Evolutionary conservation across 2,113 vertebrate species (phyloP), one percentile per base, ranked within the genome.

Genomic region (Trichechus manatus): DNA sequence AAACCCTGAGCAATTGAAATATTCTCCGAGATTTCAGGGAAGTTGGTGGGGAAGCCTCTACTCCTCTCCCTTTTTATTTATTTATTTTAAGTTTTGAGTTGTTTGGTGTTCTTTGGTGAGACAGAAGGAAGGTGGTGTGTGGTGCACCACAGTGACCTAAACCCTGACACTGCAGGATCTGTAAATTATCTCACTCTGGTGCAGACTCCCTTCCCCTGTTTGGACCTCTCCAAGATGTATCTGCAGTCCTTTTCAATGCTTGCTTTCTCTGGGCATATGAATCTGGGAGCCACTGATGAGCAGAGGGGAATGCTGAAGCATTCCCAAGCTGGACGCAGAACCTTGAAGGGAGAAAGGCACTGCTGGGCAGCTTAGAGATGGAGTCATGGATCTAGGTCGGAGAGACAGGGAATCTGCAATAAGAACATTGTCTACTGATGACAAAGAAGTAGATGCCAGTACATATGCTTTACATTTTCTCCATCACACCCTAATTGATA

Each of bases 1-100:
- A 84, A 89, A 90, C 17, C 88, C 89, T 81, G 10, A 80, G 84
- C 92, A 61, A 72, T 56, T 74, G 74, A 84, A 31, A 39, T 95
- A 75, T 2, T 83, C 22, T 82, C 27, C 93, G 47, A 96, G 53
- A 91, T 75, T n/a, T 89, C 15, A 77, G 77, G 23, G 59, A 66
- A 64, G 44, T 85, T 68, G 33, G 5, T 31, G 4, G 42, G 44
- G 9, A 5, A 44, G 2, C 56, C 44, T 79, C 29, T 50, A 50
- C 33, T 75, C 9, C 15, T 59, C 13, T 72, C 25, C 9, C 19
- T 23, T 36, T 39, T 19, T 63, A 4, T 27, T 4, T 82, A 44
- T 88, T 10, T 36, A 42, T 36, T 64, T 59, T 59, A 27, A 27
- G 27, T 85, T 92, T 74, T 81, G 25, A 88, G 19, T 63, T 79